Percentiles rank a stretch among this genome's conserved stretches.
phyloP scores from a whole-genome alignment of 2,113 vertebrate species.

The Cyprinodon brontotheroides region DNA sequence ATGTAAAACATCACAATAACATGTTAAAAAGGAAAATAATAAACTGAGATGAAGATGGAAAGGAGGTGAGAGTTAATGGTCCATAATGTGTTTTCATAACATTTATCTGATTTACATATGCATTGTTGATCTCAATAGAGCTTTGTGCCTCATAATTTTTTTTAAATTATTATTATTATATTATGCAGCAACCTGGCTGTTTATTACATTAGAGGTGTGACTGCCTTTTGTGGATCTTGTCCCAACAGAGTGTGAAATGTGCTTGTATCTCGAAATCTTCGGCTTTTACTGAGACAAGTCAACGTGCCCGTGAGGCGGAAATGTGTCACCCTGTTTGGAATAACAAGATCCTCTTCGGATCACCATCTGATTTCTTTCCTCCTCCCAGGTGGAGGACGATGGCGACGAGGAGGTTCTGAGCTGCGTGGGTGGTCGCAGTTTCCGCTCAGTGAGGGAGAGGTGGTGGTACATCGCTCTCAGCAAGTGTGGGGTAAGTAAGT shows the following conservation, averaged over 20 bases:
- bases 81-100: constrained; percentile 41
- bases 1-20: constrained; percentile 18
- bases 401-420: constrained; percentile 84
- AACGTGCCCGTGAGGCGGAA: constrained; percentile 38
- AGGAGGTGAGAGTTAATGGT: constrained; percentile 32
- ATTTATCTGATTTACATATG: constrained; percentile 40
- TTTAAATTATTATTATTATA: neutral
- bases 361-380: neutral
- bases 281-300: constrained; percentile 49
- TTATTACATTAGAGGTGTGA: constrained; percentile 58
- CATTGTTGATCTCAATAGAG: constrained; percentile 29
- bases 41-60: neutral
- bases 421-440: constrained; percentile 90
- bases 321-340: constrained; percentile 22
- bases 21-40: constrained; percentile 23
- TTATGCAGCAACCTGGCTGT: constrained; percentile 52
- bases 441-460: constrained; percentile 90
- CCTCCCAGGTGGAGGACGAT: constrained; percentile 81
- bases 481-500: constrained; percentile 93
- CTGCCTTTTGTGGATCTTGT: constrained; percentile 43
- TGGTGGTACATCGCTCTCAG: constrained; percentile 97
- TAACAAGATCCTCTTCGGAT: constrained; percentile 29
- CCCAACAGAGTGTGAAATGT: constrained; percentile 61
- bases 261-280: constrained; percentile 43
- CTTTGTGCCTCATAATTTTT: constrained; percentile 9